Evolutionary conservation across 1,140 invertebrate species (phyloP), one percentile per base, ranked within the genome.

Genomic region (Drosophila ogumai): DNA sequence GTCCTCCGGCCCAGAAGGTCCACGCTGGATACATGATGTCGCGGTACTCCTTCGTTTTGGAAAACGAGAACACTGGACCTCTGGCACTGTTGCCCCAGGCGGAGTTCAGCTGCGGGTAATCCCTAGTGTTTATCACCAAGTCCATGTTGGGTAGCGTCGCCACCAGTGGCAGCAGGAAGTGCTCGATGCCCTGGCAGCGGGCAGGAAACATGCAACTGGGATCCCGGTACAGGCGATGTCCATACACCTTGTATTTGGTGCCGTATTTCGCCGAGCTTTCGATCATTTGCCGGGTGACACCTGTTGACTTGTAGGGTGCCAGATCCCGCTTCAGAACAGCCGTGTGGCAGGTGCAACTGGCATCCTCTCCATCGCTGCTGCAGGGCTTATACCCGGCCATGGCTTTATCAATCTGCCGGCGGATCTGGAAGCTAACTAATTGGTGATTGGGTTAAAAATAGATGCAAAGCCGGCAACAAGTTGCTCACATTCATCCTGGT

Each of bases 1-100:
- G 98, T 3, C 98, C 98, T 47, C 98, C 98, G 93, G 98, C 97
- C 98, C 98, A 99, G 93, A 99, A 99, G 34, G 97, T 96, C 98
- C 98, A 99, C 0, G 98, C 97, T 50, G 98, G 98, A 94, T 99
- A 99, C 94, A 96, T 97, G 65, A 99, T 98, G 91, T 99, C 98
- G 92, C 95, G 94, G 93, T 98, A 97, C 17, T 97, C 95, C 50
- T 93, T 87, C 15, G 96, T 97, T 95, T 99, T 99, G 93, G 98
- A 99, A 88, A 99, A 99, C 9, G 98, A 99, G 92, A 99, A 97
- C 28, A 99, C 94, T 22, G 98, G 98, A 40, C 95, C 87, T 8
- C 19, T n/a, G 9, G 31, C 73, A 12, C 31, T 63, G 41, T 19
- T 73, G 72, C 87, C 75, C 74, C 94, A 93, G 3, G 59, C 64